These are phyloP conservation scores for Anthoptus insignis DNA, from an alignment of 2,888 invertebrate genomes.

Conservation along the genomic window DNA sequence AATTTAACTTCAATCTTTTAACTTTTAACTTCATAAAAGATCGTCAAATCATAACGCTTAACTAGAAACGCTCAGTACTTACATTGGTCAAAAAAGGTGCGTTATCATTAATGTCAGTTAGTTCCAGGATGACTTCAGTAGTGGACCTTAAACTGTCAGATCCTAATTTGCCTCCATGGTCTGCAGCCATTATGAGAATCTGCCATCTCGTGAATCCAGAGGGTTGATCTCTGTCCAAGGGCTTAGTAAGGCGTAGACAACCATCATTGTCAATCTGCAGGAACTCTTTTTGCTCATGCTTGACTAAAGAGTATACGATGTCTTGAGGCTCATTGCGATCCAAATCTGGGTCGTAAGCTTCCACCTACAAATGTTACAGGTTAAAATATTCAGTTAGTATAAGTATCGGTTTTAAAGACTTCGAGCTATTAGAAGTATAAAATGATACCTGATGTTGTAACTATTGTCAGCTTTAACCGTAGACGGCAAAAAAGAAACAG, in stretches of 20 bases:
- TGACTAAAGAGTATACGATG: slow-evolving; percentile 92
- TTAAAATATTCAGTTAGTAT: background rate
- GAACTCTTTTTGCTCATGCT: slow-evolving; percentile 90
- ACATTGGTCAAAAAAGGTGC: slow-evolving; percentile 94
- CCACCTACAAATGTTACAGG: slow-evolving; percentile 71
- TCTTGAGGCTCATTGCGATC: slow-evolving; percentile 92
- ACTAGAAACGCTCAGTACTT: too few relatives aligned
- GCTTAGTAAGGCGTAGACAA: slow-evolving; percentile 91
- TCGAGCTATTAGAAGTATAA: too few relatives aligned
- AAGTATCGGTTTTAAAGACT: too few relatives aligned
- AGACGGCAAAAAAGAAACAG: too few relatives aligned
- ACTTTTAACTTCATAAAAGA: background rate
- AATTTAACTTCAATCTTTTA: too few relatives aligned
- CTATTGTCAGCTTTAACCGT: too few relatives aligned
- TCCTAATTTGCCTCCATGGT: slow-evolving; percentile 88
- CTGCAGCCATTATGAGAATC: slow-evolving; percentile 91
- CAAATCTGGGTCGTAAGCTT: slow-evolving; percentile 96
- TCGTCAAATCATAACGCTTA: too few relatives aligned
- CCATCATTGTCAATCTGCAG: slow-evolving; percentile 92
- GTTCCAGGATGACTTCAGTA: slow-evolving; percentile 89
- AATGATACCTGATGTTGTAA: too few relatives aligned
- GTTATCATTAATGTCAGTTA: slow-evolving; percentile 97
- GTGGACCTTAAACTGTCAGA: slow-evolving; percentile 88
- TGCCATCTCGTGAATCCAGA: slow-evolving; percentile 94
- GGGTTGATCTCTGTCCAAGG: slow-evolving; percentile 96